These are phyloP conservation scores for Pachymerium ferrugineum DNA, from an alignment of 2,888 invertebrate genomes.

Conservation along the genomic window DNA sequence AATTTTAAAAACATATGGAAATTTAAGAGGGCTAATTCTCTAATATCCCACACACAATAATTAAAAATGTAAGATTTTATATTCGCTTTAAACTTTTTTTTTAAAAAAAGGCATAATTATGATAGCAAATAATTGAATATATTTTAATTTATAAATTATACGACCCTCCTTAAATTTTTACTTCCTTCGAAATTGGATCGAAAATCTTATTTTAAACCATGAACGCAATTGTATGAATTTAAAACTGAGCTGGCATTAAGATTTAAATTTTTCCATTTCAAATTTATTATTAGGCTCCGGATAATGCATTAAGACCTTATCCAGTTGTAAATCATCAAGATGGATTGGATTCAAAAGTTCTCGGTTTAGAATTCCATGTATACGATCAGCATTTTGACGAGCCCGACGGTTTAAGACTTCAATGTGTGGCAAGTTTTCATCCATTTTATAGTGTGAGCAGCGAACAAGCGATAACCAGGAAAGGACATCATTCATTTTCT, in stretches of 20 bases:
- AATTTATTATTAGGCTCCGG: not conserved
- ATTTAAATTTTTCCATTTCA: not conserved
- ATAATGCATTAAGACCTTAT: not conserved
- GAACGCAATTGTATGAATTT: too few relatives aligned
- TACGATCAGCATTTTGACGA: slow-evolving; percentile 14
- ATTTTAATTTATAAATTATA: too few relatives aligned
- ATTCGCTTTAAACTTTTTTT: too few relatives aligned
- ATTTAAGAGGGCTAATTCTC: too few relatives aligned
- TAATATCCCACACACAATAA: too few relatives aligned
- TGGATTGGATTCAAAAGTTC: slow-evolving; percentile 1
- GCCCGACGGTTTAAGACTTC: slow-evolving; percentile 2
- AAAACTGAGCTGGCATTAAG: not conserved
- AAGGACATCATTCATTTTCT: not conserved
- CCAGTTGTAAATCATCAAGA: not conserved
- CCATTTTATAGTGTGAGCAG: slow-evolving; percentile 23
- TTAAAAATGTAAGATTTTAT: too few relatives aligned
- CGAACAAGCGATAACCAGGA: slow-evolving; percentile 14
- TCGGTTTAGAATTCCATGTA: slow-evolving; percentile 14
- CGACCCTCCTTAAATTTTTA: too few relatives aligned
- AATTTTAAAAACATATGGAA: too few relatives aligned
- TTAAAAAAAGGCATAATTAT: too few relatives aligned
- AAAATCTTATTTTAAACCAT: too few relatives aligned
- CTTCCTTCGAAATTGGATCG: too few relatives aligned
- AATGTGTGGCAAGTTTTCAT: slow-evolving; percentile 13
- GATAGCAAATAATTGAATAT: too few relatives aligned